A percentile compares a stretch with the other conserved stretches of the same genome.
These are phyloP conservation scores for Scytalopus superciliaris DNA, from an alignment of 2,113 vertebrate species.

Conservation along the genomic window DNA sequence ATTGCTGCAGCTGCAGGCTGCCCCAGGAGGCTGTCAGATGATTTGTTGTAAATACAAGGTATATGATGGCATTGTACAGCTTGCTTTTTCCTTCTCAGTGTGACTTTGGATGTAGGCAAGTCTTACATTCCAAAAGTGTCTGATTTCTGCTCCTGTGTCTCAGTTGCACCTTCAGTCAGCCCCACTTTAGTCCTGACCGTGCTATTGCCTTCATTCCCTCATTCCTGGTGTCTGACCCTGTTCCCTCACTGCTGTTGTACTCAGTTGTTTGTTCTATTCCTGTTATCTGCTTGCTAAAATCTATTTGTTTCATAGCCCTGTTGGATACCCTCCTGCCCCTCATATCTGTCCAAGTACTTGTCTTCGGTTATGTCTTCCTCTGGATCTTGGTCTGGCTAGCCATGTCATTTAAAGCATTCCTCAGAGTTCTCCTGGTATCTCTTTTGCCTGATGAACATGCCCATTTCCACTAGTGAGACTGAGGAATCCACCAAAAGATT, in stretches of 20 bases:
- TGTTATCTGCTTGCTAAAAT: neutral
- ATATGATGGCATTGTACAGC: neutral
- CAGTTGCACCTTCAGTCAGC: neutral
- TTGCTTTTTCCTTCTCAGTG: neutral
- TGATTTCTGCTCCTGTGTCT: neutral
- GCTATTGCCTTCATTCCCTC: neutral
- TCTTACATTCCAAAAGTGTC: accelerated
- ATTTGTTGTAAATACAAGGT: neutral
- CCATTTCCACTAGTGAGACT: neutral
- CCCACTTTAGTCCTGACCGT: neutral
- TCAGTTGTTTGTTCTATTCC: neutral
- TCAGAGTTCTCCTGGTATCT: neutral
- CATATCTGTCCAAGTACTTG: neutral
- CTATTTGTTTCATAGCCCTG: neutral
- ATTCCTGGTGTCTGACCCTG: neutral
- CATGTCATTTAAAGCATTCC: neutral
- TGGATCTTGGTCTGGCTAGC: neutral
- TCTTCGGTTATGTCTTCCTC: neutral
- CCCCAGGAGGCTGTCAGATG: accelerated
- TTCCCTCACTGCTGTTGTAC: neutral
- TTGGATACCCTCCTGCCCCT: neutral
- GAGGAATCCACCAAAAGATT: neutral
- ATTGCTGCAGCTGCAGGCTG: neutral
- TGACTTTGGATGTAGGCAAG: neutral
- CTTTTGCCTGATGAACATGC: neutral